Base-by-base conservation (phyloP, 2,113 vertebrate genomes). In the Neogale vison region DNA sequence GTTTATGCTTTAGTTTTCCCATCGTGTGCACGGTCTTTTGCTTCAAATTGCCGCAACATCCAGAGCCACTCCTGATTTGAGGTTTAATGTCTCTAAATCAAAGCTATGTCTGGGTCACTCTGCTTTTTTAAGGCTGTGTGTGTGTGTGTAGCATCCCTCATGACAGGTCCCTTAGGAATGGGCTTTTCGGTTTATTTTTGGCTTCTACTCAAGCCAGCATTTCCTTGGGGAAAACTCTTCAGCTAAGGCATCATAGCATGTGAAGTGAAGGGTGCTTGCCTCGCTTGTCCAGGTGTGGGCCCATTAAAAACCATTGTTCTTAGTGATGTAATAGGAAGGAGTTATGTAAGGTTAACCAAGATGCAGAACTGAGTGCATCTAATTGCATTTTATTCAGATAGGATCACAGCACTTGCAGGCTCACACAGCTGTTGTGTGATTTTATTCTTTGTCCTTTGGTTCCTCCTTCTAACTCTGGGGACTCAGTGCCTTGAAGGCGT, bases 141-240 rank as follows among this genome's bases (percentile, higher is more conserved):
- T 65, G 72, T 55, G 52, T 74, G 52, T 69, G 77, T 65, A 4
- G 55, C 93, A 84, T 65, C 86, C 55, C 55, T 91, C 82, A 89
- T 97, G 97, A 96, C 79, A 84, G 39, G 67, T 93, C 93, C 86
- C 85, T 82, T 59, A 1, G 96, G 96, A 93, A 95, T 88, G 97
- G 95, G 84, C 93, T 95, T 93, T 88, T 47, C 4, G 31, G 80
- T 95, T 94, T 98, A 98, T 98, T 98, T 97, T 95, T 96, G 97
- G 94, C 85, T 96, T 76, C 76, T 65, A 10, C 86, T 93, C 87
- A 90, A 95, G 77, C 95, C 95, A 88, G 59, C 72, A 23, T 97
- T 88, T 96, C 97, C 90, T 10, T 23, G 59, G 88, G 94, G 97
- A 97, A 90, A 77, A 63, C 97, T 96, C 6, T 89, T 94, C 76